Evolutionary conservation across 1,140 invertebrate species (phyloP), one percentile per base, ranked within the genome.

Genomic region (Goniozus legneri): DNA sequence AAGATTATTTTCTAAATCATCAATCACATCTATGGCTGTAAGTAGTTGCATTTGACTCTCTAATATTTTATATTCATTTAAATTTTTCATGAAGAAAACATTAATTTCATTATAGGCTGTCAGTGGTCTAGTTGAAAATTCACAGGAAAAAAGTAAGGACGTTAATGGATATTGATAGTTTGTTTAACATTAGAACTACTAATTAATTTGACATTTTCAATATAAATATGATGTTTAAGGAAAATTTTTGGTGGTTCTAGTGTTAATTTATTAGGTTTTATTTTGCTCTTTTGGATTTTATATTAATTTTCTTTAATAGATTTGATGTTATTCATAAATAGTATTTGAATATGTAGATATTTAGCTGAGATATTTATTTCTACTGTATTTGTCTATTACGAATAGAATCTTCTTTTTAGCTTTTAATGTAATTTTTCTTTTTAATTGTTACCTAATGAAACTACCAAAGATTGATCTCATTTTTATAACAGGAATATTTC

Each of bases 21-120:
- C 95, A 12, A 97, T 98, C 40, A 98, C 96, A 16, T 97, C 95
- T 18, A 95, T 95, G 84, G 93, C 93, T 52, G 93, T 95, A 79
- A 86, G 86, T 81, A 62, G 45, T 51, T 30, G 44, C 39, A 37
- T 45, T 41, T 32, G 16, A 44, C 7, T 8, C 18, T 45, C 31
- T 18, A 12, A 15, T 47, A 24, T 41, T 40, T 38, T 27, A 22
- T 21, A 18, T 34, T 19, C 15, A 19, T 52, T 37, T 30, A 15
- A 44, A 13, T 42, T 8, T 24, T 47, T 46, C 22, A 40, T 35
- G 24, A 43, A 31, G 12, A 52, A 14, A 33, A 44, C 40, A 46
- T 48, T 44, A 37, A 35, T 46, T 46, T 53, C 43, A 51, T 61
- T 65, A 44, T 71, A 91, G 87, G 90, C 90, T 65, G 90, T 92